Evolutionary conservation across 2,113 vertebrate species (phyloP).

Genomic region (Cettia cetti): DNA sequence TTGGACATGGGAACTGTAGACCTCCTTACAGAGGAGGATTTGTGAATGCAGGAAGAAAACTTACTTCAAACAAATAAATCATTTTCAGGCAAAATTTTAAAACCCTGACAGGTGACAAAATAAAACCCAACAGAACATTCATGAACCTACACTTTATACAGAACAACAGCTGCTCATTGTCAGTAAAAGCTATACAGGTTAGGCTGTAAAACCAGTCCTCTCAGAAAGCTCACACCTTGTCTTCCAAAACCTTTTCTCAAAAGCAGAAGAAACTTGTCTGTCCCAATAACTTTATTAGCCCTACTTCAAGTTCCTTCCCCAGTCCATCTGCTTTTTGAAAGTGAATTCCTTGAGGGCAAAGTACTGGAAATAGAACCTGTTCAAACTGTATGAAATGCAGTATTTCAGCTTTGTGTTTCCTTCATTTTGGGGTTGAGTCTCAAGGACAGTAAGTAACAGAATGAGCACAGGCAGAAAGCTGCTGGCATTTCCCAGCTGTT

Average conservation of each 20-base stretch:
- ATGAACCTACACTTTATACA: neutral
- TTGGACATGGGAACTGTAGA: neutral
- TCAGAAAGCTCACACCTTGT: neutral
- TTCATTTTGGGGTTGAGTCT: neutral
- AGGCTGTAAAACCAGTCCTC: neutral
- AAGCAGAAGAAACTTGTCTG: neutral
- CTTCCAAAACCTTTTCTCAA: neutral
- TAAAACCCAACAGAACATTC: neutral
- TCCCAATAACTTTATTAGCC: neutral
- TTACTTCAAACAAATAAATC: neutral
- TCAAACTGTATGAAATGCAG: neutral
- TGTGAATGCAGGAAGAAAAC: neutral
- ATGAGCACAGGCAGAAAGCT: neutral
- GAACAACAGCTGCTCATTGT: neutral
- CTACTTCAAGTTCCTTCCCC: neutral
- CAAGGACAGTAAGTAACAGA: neutral
- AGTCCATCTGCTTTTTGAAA: neutral
- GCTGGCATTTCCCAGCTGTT: neutral
- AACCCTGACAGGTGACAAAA: neutral
- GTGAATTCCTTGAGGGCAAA: neutral
- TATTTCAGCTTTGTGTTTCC: neutral
- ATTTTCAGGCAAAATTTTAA: neutral
- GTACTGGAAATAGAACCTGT: neutral
- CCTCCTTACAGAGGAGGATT: neutral
- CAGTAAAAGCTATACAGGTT: neutral